Evolutionary conservation across 2,797 vertebrate genomes (phyloP), one percentile per base, ranked within the genome.

Genomic region (Amniataba percoides): DNA sequence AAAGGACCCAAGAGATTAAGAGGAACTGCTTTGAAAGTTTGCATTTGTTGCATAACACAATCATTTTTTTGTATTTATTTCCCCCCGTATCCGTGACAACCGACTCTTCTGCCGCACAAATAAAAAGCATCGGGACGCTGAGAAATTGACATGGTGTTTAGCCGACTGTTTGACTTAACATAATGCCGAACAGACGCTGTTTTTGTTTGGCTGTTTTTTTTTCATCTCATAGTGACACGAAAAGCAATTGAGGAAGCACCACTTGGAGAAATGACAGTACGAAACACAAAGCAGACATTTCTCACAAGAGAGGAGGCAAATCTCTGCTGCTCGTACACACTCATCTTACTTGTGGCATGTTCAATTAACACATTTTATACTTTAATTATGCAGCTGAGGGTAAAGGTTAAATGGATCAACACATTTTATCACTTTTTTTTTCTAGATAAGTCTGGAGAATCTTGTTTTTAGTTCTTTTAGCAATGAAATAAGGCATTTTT

Each of bases 131-230:
- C 36, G 13, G 25, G 55, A 5, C 3, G 14, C 0, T 21, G 21
- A 25, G 10, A 31, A 31, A 25, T 3, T 6, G 15, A 18, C 18
- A 25, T 3, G 21, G 36, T 3, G 5, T 27, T 58, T 9, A 8
- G 27, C 0, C 6, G 0, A 56, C n/a, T 3, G 18, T 72, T 48
- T 19, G 23, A 25, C 23, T 27, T 4, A 2, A 1, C 23, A 7
- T 65, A 52, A 72, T 67, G 14, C 16, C 11, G 56, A 48, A 66
- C 49, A 62, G 48, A 66, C n/a, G 11, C 19, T 67, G 9, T 13
- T 73, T 49, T 55, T 42, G 11, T 31, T 36, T 34, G 36, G 40
- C 14, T 13, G 7, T 48, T 39, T 19, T 8, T n/a, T 21, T 7
- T 18, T 16, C n/a, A n/a, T n/a, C 23, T 15, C 34, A 36, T 7